Conservation (phyloP, 2,113 vertebrate species). For the Ctenomys sociabilis region DNA sequence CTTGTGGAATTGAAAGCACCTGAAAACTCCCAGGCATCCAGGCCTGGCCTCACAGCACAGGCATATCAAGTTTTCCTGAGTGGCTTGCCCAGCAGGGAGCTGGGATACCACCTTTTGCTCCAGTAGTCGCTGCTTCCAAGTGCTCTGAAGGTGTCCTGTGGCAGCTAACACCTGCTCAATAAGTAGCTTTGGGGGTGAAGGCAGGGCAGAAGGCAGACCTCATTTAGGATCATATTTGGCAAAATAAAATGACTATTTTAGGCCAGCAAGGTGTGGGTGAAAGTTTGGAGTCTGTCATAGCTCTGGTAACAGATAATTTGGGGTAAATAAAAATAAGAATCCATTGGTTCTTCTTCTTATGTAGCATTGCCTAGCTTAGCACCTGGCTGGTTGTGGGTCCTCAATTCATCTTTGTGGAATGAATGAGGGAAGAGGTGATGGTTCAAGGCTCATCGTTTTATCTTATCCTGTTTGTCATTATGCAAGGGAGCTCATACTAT, state of each 20-base stretch:
- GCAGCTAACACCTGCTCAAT: background rate
- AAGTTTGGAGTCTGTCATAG: slow-evolving; percentile 49
- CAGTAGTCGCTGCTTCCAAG: slow-evolving; percentile 1
- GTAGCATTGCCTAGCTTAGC: background rate
- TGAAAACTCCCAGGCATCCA: slow-evolving; percentile 66
- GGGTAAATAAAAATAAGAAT: slow-evolving; percentile 30
- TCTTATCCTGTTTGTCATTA: background rate
- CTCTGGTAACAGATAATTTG: slow-evolving; percentile 36
- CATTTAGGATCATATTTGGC: background rate
- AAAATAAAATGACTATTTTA: slow-evolving; percentile 43
- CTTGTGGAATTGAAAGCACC: slow-evolving; percentile 71
- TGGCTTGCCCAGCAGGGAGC: slow-evolving; percentile 51
- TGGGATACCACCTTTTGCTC: slow-evolving; percentile 58
- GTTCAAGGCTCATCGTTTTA: background rate
- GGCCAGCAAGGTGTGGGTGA: slow-evolving; percentile 40
- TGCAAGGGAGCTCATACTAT: background rate
- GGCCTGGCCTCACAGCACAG: slow-evolving; percentile 5
- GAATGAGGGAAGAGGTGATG: slow-evolving; percentile 21
- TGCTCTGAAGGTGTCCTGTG: slow-evolving; percentile 28
- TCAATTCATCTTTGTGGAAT: background rate
- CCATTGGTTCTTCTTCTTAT: background rate
- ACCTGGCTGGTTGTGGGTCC: background rate
- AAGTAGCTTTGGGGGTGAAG: background rate
- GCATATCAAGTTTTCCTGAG: slow-evolving; percentile 68
- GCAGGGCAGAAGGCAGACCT: background rate